A percentile compares a stretch with the other conserved stretches of the same genome.
Evolutionary conservation across 2,888 invertebrate genomes (phyloP).

Genomic region (Anticlea derivata): DNA sequence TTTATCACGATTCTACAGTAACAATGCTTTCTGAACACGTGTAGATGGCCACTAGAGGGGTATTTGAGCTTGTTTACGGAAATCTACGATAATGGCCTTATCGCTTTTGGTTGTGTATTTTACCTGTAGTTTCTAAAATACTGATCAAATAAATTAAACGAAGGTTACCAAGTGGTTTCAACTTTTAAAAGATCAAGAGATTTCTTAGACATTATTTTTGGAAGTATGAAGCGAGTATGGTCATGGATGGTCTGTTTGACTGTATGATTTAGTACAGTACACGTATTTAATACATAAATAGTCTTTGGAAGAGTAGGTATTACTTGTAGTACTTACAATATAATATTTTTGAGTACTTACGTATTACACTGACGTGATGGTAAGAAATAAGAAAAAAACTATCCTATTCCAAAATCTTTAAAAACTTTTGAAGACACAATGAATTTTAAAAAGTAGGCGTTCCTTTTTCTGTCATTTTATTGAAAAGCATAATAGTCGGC

Average conservation of each 20-base stretch:
- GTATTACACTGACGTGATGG: too few relatives aligned
- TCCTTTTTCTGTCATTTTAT: constrained; percentile 75
- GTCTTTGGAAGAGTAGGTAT: too few relatives aligned
- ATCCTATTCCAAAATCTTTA: constrained; percentile 79
- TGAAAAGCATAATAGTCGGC: constrained; percentile 64
- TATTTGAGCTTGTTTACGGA: constrained; percentile 65
- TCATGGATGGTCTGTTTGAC: too few relatives aligned
- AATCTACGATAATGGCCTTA: constrained; percentile 55
- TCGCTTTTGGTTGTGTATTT: constrained; percentile 38
- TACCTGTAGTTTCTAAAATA: constrained; percentile 24
- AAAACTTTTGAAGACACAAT: constrained; percentile 77
- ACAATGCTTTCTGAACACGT: constrained; percentile 68
- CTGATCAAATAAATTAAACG: constrained; percentile 22
- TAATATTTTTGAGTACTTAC: too few relatives aligned
- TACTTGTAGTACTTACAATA: too few relatives aligned
- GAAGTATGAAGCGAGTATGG: too few relatives aligned
- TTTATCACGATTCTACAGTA: constrained; percentile 16
- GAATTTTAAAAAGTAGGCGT: constrained; percentile 81
- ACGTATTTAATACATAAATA: too few relatives aligned
- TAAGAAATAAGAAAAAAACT: constrained; percentile 24
- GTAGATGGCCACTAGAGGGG: constrained; percentile 75
- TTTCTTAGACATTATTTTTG: too few relatives aligned
- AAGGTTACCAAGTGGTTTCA: neutral
- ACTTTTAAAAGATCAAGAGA: too few relatives aligned
- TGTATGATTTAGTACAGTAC: too few relatives aligned